Base-by-base conservation (phyloP, 2,113 vertebrate species). In the Gila orcuttii region DNA sequence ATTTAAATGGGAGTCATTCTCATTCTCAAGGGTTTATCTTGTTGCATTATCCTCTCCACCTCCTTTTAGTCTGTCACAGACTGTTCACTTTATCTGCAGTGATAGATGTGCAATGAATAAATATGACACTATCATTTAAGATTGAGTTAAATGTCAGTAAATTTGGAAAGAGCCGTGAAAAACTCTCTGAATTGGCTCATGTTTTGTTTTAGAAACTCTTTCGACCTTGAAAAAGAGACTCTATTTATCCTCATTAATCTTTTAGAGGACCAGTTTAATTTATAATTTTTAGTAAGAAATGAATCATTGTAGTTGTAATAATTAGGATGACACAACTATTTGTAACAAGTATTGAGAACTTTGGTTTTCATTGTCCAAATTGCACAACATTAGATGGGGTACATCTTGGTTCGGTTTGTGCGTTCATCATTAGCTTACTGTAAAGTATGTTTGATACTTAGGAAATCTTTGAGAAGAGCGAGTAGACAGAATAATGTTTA, bases 1-100 rank as follows among this genome's bases (percentile, higher is more conserved):
- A 69, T 82, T 82, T 64, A 62, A 60, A 79, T 28, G 36, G 57
- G 8, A 62, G 19, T 79, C 60, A 66, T 81, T 66, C 62, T 82
- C 17, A 68, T 68, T 69, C 79, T 69, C 62, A 33, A 45, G 62
- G 79, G 79, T 69, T 82, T 69, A 21, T 21, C 45, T 68, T 36
- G 60, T 23, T 52, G 42, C 79, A 82, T 82, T 82, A 82, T 82
- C 62, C 4, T 33, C 15, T 82, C 15, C 60, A 50, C 25, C 25
- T n/a, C 1, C 62, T 82, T 82, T 31, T 17, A 66, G 45, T 23
- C 60, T 69, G 62, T 50, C 79, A 82, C 10, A 28, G 9, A 7
- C 62, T 13, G 33, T 68, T 21, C 7, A 64, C 23, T 80, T 2
- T 42, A 45, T 62, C 71, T 25, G 23, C 71, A 6, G 12, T 74